A percentile compares a stretch with the other conserved stretches of the same genome.
Conservation (phyloP, 2,113 vertebrate genomes). For the Tichodroma muraria region DNA sequence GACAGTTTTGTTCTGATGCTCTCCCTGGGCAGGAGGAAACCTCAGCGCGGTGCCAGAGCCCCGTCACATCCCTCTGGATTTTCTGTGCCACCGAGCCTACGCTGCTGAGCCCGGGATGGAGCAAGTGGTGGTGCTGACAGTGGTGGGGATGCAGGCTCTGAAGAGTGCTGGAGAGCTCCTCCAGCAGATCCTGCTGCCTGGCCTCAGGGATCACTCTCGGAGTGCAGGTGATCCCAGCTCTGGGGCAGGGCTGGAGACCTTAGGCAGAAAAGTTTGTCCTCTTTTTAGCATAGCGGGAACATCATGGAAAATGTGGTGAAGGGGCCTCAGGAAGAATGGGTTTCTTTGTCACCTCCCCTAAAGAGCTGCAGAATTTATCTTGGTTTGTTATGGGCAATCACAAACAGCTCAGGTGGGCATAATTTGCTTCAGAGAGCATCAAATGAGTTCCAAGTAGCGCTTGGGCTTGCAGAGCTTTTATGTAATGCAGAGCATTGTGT, state of each 20-base stretch:
- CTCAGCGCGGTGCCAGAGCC: conserved; percentile 63
- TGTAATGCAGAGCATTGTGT: neutral
- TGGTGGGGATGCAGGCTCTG: conserved; percentile 54
- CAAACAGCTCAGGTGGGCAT: neutral
- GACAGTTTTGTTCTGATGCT: neutral
- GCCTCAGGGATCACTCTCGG: neutral
- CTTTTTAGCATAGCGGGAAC: neutral
- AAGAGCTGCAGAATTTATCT: neutral
- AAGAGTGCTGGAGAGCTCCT: conserved; percentile 55
- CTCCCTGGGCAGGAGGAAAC: conserved; percentile 41
- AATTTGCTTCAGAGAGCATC: neutral
- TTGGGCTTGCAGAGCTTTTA: neutral
- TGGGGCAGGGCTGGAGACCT: neutral
- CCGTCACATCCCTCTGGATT: neutral
- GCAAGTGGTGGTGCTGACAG: conserved; percentile 65
- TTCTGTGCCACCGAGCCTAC: conserved; percentile 30
- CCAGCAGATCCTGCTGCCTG: conserved; percentile 31
- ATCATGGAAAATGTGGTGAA: neutral
- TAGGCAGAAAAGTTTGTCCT: neutral
- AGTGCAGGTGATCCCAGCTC: neutral
- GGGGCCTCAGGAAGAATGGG: neutral
- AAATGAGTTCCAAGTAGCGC: neutral
- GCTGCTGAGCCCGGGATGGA: conserved; percentile 55
- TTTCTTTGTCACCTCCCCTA: neutral
- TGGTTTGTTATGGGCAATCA: neutral